Evolutionary conservation across 1,140 invertebrate genomes (phyloP).

Genomic region (Scaptomyza montana): DNA sequence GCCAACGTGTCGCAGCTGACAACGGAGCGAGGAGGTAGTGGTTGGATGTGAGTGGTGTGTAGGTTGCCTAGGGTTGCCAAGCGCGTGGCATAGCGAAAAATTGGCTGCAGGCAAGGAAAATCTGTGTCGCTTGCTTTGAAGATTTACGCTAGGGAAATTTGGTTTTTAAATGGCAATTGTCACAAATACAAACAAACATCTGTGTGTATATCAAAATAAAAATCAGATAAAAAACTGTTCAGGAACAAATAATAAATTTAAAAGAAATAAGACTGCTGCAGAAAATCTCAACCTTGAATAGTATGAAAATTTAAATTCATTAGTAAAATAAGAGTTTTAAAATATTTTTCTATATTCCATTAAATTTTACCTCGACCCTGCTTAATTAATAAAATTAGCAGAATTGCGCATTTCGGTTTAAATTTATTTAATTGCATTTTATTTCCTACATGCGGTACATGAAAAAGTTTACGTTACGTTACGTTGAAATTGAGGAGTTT

Average conservation of each 20-base stretch:
- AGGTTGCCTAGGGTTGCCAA: constrained; percentile 24
- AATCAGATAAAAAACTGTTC: too few relatives aligned
- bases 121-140: constrained; percentile 69
- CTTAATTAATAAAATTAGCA: too few relatives aligned
- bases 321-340: too few relatives aligned
- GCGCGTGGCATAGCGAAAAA: constrained; percentile 56
- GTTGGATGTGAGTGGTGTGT: neutral
- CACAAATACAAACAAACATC: neutral
- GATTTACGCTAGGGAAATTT: constrained; percentile 65
- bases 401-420: neutral
- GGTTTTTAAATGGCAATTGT: constrained; percentile 56
- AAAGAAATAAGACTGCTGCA: neutral
- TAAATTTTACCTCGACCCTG: too few relatives aligned
- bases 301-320: too few relatives aligned
- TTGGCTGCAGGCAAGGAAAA: constrained; percentile 45
- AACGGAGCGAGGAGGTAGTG: neutral
- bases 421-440: neutral
- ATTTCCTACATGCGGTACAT: neutral
- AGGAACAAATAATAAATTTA: neutral
- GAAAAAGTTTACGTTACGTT: neutral
- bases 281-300: too few relatives aligned
- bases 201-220: constrained; percentile 10
- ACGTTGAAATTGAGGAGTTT: neutral
- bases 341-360: too few relatives aligned
- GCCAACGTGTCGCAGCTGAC: constrained; percentile 61